Percentiles rank a stretch among this genome's conserved stretches.
phyloP scores from a whole-genome alignment of 2,888 invertebrate genomes.

The Rugalucina vietnamica region DNA sequence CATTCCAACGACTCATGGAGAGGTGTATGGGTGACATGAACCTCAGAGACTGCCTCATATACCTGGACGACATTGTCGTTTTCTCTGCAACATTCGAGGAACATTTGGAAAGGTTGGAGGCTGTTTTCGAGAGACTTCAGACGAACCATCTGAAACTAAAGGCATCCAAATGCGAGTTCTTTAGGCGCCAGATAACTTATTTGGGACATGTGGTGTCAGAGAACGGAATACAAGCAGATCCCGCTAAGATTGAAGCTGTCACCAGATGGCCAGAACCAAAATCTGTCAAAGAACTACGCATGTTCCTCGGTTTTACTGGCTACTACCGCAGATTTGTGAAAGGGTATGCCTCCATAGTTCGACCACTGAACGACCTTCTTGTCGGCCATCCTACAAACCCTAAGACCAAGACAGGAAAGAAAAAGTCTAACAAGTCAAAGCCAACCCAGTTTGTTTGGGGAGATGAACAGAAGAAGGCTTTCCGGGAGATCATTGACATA shows the following conservation, averaged over 20 bases:
- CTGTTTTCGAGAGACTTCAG: not conserved
- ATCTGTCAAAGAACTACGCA: constrained; percentile 12
- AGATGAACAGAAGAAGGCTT: not conserved
- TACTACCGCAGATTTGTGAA: constrained; percentile 22
- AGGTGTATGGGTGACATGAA: constrained; percentile 19
- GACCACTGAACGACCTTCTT: not conserved
- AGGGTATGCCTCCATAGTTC: not conserved
- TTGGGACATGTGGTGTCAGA: constrained; percentile 12
- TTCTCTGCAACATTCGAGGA: not conserved
- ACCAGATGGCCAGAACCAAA: constrained; percentile 18
- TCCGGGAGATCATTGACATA: not conserved
- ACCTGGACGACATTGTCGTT: too few relatives aligned
- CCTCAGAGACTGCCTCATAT: constrained; percentile 10
- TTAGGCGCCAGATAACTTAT: not conserved
- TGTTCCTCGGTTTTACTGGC: constrained; percentile 15
- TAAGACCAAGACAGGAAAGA: not conserved
- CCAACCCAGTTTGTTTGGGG: not conserved
- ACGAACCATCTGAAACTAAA: constrained; percentile 16
- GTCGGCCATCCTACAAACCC: not conserved
- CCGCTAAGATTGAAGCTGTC: not conserved
- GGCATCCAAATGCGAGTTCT: constrained; percentile 17
- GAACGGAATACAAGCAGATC: not conserved
- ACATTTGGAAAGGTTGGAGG: constrained; percentile 4
- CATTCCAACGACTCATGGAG: not conserved
- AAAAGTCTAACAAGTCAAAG: not conserved